phyloP scores from a whole-genome alignment of 2,113 vertebrate genomes.

The Falco punctatus region DNA sequence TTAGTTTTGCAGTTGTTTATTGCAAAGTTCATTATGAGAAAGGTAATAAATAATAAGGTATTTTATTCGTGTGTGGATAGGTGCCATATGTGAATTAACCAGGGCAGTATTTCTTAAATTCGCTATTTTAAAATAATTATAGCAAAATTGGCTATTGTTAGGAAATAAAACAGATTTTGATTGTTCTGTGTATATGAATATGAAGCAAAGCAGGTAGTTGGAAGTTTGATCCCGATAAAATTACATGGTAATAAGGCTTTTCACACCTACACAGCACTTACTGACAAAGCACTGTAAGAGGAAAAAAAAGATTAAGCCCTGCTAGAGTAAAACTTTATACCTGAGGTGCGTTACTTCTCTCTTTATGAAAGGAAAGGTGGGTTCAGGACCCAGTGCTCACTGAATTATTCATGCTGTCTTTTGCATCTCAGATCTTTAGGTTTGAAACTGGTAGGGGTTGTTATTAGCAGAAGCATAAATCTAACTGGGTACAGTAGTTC shows the following conservation, averaged over 20 bases:
- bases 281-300: constrained; percentile 62
- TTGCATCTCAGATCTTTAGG: constrained; percentile 38
- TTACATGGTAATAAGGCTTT: constrained; percentile 77
- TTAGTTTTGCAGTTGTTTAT: constrained; percentile 82
- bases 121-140: constrained; percentile 73
- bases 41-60: constrained; percentile 73
- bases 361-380: constrained; percentile 59
- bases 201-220: constrained; percentile 76
- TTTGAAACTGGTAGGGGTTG: constrained; percentile 11
- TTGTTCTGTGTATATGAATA: constrained; percentile 70
- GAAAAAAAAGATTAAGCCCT: constrained; percentile 58
- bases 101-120: constrained; percentile 52
- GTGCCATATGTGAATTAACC: constrained; percentile 57
- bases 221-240: constrained; percentile 77
- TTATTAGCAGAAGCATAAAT: constrained; percentile 18
- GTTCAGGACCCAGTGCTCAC: constrained; percentile 59
- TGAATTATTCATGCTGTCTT: constrained; percentile 76
- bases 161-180: constrained; percentile 79
- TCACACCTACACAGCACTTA: constrained; percentile 79
- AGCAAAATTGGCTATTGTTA: constrained; percentile 79
- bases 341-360: constrained; percentile 58
- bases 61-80: constrained; percentile 42
- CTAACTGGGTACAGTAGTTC: background rate
- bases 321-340: constrained; percentile 72
- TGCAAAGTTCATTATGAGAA: constrained; percentile 77